phyloP scores from a whole-genome alignment of 2,888 invertebrate genomes.

The Xestia sexstrigata region DNA sequence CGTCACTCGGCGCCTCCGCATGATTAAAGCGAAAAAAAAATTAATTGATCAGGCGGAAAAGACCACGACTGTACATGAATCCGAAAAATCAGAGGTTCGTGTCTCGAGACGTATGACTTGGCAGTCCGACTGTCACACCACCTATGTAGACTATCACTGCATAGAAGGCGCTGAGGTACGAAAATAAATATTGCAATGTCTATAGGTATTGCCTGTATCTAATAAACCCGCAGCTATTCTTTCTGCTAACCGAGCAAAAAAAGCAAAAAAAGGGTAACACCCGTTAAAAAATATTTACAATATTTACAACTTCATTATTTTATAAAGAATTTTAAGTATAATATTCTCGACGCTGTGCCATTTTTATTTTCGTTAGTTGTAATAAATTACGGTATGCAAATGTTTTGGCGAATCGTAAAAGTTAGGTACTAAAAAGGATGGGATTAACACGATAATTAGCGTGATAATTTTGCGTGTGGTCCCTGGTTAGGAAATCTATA shows the following conservation, averaged over 20 bases:
- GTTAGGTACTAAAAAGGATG: slow-evolving; percentile 8
- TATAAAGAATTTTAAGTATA: slow-evolving; percentile 45
- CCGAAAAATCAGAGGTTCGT: too few relatives aligned
- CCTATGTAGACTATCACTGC: too few relatives aligned
- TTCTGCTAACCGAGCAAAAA: slow-evolving; percentile 38
- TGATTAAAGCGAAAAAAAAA: too few relatives aligned
- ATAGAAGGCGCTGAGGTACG: too few relatives aligned
- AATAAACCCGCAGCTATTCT: slow-evolving; percentile 33
- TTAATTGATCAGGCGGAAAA: too few relatives aligned
- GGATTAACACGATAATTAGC: slow-evolving; percentile 20
- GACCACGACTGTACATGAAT: too few relatives aligned
- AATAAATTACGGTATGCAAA: slow-evolving; percentile 40
- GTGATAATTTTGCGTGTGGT: slow-evolving; percentile 9
- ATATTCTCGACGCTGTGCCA: slow-evolving; percentile 35
- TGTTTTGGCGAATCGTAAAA: slow-evolving; percentile 36
- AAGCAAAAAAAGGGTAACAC: slow-evolving; percentile 43
- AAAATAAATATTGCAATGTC: background rate
- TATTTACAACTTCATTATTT: slow-evolving; percentile 59
- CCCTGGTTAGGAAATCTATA: background rate
- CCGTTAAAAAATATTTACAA: slow-evolving; percentile 59
- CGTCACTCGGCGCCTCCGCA: too few relatives aligned
- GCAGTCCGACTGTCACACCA: too few relatives aligned
- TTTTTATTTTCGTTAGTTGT: slow-evolving; percentile 37
- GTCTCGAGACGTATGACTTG: too few relatives aligned
- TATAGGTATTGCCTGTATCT: slow-evolving; percentile 3